Base-by-base conservation (phyloP, 2,797 vertebrate species). In the Stomatorhinus walkeri region DNA sequence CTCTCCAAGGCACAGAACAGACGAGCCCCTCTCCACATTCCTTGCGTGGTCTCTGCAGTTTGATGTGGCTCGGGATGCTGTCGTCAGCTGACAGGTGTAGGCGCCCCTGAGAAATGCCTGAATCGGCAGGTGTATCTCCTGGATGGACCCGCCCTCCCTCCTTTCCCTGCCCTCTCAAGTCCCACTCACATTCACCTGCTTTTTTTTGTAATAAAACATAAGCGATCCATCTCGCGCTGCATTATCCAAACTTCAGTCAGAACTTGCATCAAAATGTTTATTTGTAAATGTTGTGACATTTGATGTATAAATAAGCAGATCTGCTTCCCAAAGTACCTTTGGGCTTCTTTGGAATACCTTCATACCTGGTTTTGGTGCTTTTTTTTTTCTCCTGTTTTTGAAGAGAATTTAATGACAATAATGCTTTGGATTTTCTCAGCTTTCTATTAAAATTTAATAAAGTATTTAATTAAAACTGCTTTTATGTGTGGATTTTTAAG, bases 301-400 rank as follows among this genome's bases (percentile, higher is more conserved):
- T 93, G 94, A 94, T 95, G 95, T 95, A 95, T 95, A 95, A 94
- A 95, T 86, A 32, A 43, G 93, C 93, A 94, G 93, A 95, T 93
- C 93, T 92, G 93, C 92, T 94, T 94, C 92, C 92, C 93, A 92
- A 92, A 94, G 92, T 89, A 89, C 93, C 93, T 93, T 52, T 91
- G 90, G 90, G 89, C 91, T 93, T 93, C 91, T 89, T 91, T 93
- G 92, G 92, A 92, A 91, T 51, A 91, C 94, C 91, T 95, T 94
- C 92, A 93, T 94, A 93, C 95, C 95, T 92, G 93, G 92, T 96
- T 95, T 95, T 95, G 95, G 95, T 95, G 95, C 94, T 95, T 95
- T 93, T 95, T 95, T 93, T 93, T 40, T 49, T 22, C 83, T 85
- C 83, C 83, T 51, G 46, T 51, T 93, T 93, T 28, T 87, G 54